phyloP scores from a whole-genome alignment of 2,797 vertebrate species.

The Discoglossus pictus region DNA sequence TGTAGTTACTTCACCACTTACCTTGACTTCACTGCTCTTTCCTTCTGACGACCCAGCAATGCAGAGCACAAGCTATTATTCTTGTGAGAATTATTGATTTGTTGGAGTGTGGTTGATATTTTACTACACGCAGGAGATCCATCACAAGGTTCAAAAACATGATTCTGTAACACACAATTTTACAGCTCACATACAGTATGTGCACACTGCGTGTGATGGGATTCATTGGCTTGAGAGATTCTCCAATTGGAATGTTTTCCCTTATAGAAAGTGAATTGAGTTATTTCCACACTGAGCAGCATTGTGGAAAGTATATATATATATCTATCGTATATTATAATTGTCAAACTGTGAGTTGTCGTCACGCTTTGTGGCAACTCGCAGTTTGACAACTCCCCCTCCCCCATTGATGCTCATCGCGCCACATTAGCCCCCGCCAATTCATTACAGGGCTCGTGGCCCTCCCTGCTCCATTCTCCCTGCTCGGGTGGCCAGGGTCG shows the following conservation, averaged over 20 bases:
- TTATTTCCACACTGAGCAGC: too few relatives aligned
- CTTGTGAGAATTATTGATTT: slow-evolving; percentile 44
- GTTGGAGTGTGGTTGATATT: slow-evolving; percentile 35
- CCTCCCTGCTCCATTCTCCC: too few relatives aligned
- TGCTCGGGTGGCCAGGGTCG: too few relatives aligned
- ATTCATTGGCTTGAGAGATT: slow-evolving; percentile 23
- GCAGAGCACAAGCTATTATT: slow-evolving; percentile 30
- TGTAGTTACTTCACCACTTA: not conserved
- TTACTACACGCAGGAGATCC: slow-evolving; percentile 40
- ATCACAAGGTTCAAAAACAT: slow-evolving; percentile 37
- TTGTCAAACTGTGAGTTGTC: too few relatives aligned
- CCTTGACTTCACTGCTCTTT: slow-evolving; percentile 15
- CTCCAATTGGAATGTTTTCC: slow-evolving; percentile 29
- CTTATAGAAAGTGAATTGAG: too few relatives aligned
- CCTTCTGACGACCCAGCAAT: slow-evolving; percentile 38
- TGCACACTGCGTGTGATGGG: slow-evolving; percentile 8
- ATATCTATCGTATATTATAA: too few relatives aligned
- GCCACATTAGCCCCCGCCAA: too few relatives aligned
- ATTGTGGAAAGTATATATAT: too few relatives aligned
- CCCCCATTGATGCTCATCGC: too few relatives aligned
- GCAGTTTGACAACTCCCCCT: too few relatives aligned
- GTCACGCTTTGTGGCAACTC: too few relatives aligned
- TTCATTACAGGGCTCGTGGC: too few relatives aligned
- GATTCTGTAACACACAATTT: slow-evolving; percentile 26
- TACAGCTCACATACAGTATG: slow-evolving; percentile 14